Conservation (phyloP, 2,888 invertebrate genomes). For the Podotricha telesiphe region DNA sequence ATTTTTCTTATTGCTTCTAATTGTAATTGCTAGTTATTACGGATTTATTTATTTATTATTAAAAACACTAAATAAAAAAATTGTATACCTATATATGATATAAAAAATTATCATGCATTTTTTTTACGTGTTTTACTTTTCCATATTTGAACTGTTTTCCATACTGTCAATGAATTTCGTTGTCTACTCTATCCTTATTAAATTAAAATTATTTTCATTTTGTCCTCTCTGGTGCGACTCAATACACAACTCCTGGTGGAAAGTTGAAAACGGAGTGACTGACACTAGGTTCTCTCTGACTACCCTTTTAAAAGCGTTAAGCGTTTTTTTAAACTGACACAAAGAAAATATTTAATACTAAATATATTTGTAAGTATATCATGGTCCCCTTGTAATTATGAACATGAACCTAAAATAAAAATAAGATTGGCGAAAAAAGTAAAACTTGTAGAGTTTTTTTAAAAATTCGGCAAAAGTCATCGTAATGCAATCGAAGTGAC, state of each 20-base stretch:
- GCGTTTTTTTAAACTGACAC: no score
- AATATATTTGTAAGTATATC: neutral
- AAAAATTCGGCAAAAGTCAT: slow-evolving; percentile 28
- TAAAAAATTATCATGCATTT: no score
- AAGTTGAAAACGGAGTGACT: no score
- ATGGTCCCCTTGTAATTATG: neutral
- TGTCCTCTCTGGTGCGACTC: no score
- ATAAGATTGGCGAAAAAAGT: neutral
- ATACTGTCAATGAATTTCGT: no score
- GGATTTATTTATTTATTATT: neutral
- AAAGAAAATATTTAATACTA: neutral
- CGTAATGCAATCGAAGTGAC: slow-evolving; percentile 28
- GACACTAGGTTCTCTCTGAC: no score
- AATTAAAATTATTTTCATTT: no score
- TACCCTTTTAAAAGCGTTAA: no score
- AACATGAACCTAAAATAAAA: neutral
- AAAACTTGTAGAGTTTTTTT: slow-evolving; percentile 9
- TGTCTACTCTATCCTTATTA: no score
- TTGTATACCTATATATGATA: neutral
- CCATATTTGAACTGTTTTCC: no score
- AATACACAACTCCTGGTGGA: no score
- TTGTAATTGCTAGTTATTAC: neutral
- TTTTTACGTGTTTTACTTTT: neutral
- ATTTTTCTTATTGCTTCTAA: neutral
- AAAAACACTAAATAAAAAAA: neutral